Evolutionary conservation across 2,888 invertebrate species (phyloP), one percentile per base, ranked within the genome.

Genomic region (Phortica magna): DNA sequence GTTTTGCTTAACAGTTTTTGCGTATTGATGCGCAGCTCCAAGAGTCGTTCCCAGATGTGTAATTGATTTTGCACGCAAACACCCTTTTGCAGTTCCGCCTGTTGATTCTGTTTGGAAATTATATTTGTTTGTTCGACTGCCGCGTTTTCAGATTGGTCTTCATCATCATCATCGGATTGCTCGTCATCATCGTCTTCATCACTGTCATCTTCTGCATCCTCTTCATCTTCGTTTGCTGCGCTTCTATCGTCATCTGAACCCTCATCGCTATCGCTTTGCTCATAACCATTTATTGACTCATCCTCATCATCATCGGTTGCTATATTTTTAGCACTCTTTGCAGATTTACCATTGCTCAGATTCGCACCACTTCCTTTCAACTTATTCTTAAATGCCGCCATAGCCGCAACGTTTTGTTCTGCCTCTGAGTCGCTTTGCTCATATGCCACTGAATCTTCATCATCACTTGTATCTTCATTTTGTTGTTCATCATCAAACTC

Each of bases 11-110:
- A 90, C 84, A 96, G 94, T 90, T 97, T 96, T 90, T 98, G 98
- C 39, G 98, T 91, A 88, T 96, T 96, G 83, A 98, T 98, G 81
- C 98, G 94, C 89, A 95, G 93, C 92, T 98, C 98, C 39, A 98
- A 90, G 5, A 98, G 90, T 75, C 94, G 95, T 90, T 98, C 98
- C 97, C 97, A 98, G 1, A 97, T 89, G 57, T 93, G 92, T 42
- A 96, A 90, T 89, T 96, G 96, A 84, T 94, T 95, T 87, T 94
- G 93, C 0, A 96, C 95, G 87, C 94, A 94, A 14, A 93, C 91
- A 1, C 95, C 96, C 89, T 95, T 95, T 82, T 94, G 94, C 0
- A 94, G 92, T 79, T 93, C 90, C 85, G 93, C 92, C 83, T 93
- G 92, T 75, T 93, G 89, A 41, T 93, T 93, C n/a, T 77, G 77